Conservation (phyloP, 2,797 vertebrate species). For the Paedocypris micromegethes region DNA sequence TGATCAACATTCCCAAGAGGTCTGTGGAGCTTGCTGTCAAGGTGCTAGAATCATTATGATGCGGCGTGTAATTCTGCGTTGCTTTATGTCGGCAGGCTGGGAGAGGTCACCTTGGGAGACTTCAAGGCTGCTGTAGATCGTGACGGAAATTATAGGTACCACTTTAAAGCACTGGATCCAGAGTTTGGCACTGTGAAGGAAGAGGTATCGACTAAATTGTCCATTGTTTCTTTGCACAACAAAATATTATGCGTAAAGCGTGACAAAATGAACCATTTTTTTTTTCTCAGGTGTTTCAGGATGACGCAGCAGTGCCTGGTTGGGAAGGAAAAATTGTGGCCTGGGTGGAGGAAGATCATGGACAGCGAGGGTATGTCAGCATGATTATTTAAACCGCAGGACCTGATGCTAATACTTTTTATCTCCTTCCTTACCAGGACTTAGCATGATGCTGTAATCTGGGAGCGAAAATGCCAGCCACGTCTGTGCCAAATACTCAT, state of each 20-base stretch:
- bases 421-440: conserved; percentile 27
- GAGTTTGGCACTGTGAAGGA: conserved; percentile 99
- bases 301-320: conserved; percentile 90
- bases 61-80: neutral
- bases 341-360: conserved; percentile 96
- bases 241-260: neutral
- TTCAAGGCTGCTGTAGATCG: conserved; percentile 92
- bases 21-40: conserved; percentile 52
- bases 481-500: conserved; percentile 31
- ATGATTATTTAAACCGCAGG: neutral
- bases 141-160: conserved; percentile 91
- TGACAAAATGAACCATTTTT: neutral
- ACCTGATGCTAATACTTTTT: neutral
- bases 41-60: neutral
- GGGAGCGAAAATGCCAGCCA: conserved; percentile 3
- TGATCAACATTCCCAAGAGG: conserved; percentile 96
- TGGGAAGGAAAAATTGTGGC: conserved; percentile 99
- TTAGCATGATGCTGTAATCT: conserved; percentile 16
- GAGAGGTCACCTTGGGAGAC: conserved; percentile 91
- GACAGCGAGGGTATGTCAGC: conserved; percentile 63
- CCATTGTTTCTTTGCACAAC: neutral
- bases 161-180: conserved; percentile 97
- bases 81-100: conserved; percentile 70
- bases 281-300: conserved; percentile 81
- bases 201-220: conserved; percentile 70